Evolutionary conservation across 1,140 invertebrate genomes (phyloP).

Genomic region (Atopsyche davidsoni): DNA sequence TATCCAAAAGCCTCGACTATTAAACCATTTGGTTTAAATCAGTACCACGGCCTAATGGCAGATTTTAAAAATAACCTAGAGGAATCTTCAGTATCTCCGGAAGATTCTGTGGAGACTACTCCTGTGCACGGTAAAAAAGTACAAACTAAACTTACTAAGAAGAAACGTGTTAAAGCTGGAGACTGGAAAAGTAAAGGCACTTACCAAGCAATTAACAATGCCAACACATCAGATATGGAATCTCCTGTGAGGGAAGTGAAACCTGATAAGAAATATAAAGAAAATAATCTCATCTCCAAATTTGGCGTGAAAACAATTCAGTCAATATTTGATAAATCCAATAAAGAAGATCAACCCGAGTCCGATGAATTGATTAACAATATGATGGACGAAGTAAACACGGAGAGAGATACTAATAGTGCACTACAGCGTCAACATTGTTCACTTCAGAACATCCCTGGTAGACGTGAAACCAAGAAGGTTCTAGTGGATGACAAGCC

Average conservation of each 20-base stretch:
- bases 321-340: conserved; percentile 38
- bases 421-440: not conserved
- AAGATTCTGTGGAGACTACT: conserved; percentile 35
- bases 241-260: conserved; percentile 19
- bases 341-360: conserved; percentile 7
- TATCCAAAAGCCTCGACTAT: conserved; percentile 20
- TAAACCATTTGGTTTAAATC: conserved; percentile 20
- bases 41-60: conserved; percentile 16
- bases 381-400: conserved; percentile 12
- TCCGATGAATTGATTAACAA: conserved; percentile 6
- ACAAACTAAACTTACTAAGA: conserved; percentile 31
- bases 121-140: conserved; percentile 38
- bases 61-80: conserved; percentile 16
- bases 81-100: conserved; percentile 13
- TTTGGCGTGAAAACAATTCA: conserved; percentile 43
- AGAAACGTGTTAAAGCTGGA: conserved; percentile 39
- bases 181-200: conserved; percentile 45
- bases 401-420: conserved; percentile 12
- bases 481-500: conserved; percentile 13
- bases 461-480: conserved; percentile 3
- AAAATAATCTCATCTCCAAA: conserved; percentile 14
- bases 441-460: not conserved
- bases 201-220: conserved; percentile 31
- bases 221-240: conserved; percentile 24
- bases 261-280: conserved; percentile 17